Percentiles rank a stretch among this genome's conserved stretches.
Conservation (phyloP, 1,140 invertebrate genomes). For the Diorhabda sublineata region DNA sequence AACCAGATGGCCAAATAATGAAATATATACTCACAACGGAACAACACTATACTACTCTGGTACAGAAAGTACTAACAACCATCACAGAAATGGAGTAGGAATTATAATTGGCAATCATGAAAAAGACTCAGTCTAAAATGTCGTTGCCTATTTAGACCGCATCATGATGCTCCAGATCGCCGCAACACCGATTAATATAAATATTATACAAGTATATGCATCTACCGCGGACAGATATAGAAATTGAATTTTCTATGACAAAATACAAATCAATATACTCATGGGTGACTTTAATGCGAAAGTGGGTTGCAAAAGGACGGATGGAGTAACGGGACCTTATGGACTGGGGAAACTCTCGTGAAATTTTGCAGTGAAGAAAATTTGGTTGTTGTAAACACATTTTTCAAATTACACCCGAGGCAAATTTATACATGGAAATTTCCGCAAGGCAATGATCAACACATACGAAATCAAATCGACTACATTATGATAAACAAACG, state of each 20-base stretch:
- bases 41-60: too few relatives aligned
- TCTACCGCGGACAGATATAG: constrained; percentile 30
- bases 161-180: constrained; percentile 31
- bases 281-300: constrained; percentile 38
- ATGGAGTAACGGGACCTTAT: constrained; percentile 14
- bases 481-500: too few relatives aligned
- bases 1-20: too few relatives aligned
- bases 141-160: constrained; percentile 12
- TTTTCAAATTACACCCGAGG: constrained; percentile 37
- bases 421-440: constrained; percentile 44
- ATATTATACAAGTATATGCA: constrained; percentile 40
- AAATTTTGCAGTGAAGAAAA: constrained; percentile 40
- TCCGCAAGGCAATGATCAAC: constrained; percentile 32
- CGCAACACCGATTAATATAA: constrained; percentile 28
- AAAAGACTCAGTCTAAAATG: too few relatives aligned
- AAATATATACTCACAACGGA: too few relatives aligned
- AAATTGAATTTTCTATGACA: constrained; percentile 28
- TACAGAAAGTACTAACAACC: too few relatives aligned
- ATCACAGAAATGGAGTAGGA: too few relatives aligned
- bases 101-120: too few relatives aligned
- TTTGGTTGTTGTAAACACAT: constrained; percentile 37
- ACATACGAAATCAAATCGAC: constrained; percentile 39
- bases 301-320: constrained; percentile 20
- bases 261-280: constrained; percentile 30
- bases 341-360: constrained; percentile 35